These are phyloP conservation scores for Phyllotis vaccarum DNA, from an alignment of 2,797 vertebrate species.

Conservation along the genomic window DNA sequence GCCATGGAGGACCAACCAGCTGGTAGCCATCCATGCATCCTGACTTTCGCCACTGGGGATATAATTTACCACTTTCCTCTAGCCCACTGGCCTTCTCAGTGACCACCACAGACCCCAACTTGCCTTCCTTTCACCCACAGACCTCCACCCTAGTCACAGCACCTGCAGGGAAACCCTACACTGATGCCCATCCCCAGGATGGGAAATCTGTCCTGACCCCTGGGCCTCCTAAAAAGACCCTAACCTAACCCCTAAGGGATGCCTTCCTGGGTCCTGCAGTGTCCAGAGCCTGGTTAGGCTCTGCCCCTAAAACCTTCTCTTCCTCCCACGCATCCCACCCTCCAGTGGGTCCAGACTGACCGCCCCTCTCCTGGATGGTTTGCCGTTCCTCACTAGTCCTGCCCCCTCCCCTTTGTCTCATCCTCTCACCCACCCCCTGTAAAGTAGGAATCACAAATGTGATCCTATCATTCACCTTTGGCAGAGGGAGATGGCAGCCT, in stretches of 20 bases:
- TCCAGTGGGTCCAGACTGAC: background rate
- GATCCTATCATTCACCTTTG: background rate
- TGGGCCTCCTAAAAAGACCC: background rate
- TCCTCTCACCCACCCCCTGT: background rate
- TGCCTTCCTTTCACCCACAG: background rate
- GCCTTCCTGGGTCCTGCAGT: background rate
- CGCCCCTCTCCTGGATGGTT: background rate
- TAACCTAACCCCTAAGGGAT: too few relatives aligned
- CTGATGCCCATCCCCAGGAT: background rate
- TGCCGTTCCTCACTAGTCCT: background rate
- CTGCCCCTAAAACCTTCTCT: accelerated
- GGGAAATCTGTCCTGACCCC: background rate
- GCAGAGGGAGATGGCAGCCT: background rate
- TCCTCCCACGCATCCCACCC: background rate
- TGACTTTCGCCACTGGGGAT: too few relatives aligned
- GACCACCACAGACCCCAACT: background rate
- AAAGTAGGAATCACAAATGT: background rate
- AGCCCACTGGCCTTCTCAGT: background rate
- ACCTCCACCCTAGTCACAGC: background rate
- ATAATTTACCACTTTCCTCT: background rate
- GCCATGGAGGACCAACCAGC: background rate
- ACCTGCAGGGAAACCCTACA: background rate
- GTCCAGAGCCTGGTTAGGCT: background rate
- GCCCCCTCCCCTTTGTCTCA: background rate
- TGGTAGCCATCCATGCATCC: background rate